These are phyloP conservation scores for Motacilla alba DNA, from an alignment of 2,113 vertebrate genomes.

Conservation along the genomic window DNA sequence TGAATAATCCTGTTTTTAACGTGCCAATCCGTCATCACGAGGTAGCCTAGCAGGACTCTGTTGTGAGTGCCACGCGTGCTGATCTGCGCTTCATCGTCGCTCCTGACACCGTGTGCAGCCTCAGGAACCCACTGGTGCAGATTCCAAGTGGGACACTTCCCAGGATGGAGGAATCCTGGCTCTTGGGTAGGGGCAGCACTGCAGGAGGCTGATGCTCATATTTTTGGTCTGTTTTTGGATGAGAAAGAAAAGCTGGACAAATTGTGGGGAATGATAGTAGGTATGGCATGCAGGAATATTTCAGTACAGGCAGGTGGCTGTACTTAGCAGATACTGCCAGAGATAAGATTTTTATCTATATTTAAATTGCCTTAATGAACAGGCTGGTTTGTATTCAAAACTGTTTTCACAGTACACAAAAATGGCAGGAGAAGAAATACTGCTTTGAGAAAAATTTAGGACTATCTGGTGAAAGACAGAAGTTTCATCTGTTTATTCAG, in stretches of 20 bases:
- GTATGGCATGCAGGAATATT: not conserved
- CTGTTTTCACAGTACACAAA: not conserved
- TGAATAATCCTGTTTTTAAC: slow-evolving; percentile 25
- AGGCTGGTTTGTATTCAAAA: not conserved
- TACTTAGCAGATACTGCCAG: not conserved
- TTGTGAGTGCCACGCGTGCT: not conserved
- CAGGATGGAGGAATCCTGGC: not conserved
- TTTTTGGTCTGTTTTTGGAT: not conserved
- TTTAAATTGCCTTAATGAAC: slow-evolving; percentile 16
- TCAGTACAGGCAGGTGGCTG: not conserved
- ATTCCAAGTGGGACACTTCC: not conserved
- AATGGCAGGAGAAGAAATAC: not conserved
- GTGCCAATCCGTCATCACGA: not conserved
- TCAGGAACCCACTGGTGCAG: not conserved
- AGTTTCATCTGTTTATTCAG: not conserved
- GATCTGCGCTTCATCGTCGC: not conserved
- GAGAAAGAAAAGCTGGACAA: not conserved
- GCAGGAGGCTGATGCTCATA: not conserved
- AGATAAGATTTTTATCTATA: not conserved
- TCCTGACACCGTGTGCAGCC: not conserved
- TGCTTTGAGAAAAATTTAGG: not conserved
- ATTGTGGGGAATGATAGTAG: not conserved
- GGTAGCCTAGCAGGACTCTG: not conserved
- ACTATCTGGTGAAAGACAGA: not conserved
- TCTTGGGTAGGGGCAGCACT: not conserved